Percentiles rank a stretch among this genome's conserved stretches.
These are phyloP conservation scores for Amphiduros pacificus DNA, from an alignment of 2,888 invertebrate genomes.

Conservation along the genomic window DNA sequence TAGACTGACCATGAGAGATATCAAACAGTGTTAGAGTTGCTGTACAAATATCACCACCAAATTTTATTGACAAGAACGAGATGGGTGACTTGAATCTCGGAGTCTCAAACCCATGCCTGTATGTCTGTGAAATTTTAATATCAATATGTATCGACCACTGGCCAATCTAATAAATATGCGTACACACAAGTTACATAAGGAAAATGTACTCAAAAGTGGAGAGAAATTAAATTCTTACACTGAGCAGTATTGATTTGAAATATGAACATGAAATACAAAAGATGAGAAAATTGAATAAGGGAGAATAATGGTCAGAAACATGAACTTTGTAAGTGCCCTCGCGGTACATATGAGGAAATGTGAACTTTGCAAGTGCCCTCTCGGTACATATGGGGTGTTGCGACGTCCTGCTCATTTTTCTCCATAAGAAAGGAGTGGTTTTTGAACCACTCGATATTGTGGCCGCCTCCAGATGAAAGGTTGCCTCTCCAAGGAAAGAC, in stretches of 20 bases:
- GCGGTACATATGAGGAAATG: no score
- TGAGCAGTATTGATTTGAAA: background rate
- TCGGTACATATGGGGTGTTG: background rate
- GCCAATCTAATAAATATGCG: background rate
- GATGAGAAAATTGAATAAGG: no score
- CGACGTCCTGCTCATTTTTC: slow-evolving; percentile 1
- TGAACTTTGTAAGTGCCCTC: no score
- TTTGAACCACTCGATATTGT: background rate
- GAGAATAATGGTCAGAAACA: no score
- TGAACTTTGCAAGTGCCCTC: background rate
- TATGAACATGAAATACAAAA: background rate
- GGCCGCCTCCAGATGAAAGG: slow-evolving; percentile 1
- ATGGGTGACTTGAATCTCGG: no score
- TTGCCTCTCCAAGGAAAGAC: background rate
- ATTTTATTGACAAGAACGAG: no score
- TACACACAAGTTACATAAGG: background rate
- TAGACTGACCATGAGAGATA: no score
- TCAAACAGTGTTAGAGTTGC: no score
- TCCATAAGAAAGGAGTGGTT: background rate
- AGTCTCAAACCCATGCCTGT: no score
- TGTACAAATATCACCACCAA: no score
- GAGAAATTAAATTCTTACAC: background rate
- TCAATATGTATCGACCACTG: no score
- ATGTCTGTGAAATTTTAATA: no score
- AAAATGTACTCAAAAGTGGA: background rate